phyloP scores from a whole-genome alignment of 2,888 invertebrate genomes.

The Gasteruption jaculator region DNA sequence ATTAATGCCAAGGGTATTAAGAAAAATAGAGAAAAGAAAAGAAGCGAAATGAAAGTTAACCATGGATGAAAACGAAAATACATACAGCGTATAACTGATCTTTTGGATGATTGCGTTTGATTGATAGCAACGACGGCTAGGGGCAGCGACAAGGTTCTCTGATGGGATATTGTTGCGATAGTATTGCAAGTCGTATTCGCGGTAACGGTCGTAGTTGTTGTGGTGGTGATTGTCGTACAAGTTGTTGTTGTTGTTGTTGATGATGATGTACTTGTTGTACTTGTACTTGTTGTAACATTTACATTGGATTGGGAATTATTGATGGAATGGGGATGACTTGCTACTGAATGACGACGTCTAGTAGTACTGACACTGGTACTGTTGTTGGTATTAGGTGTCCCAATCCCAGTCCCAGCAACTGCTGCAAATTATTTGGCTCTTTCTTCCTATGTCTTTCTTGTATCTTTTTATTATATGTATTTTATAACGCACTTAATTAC shows the following conservation, averaged over 20 bases:
- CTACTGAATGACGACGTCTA: slow-evolving; percentile 50
- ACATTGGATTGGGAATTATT: slow-evolving; percentile 48
- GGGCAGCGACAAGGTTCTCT: slow-evolving; percentile 68
- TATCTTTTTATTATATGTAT: too few relatives aligned
- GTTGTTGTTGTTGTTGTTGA: slow-evolving; percentile 28
- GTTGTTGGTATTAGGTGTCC: slow-evolving; percentile 45
- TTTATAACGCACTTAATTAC: too few relatives aligned
- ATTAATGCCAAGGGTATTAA: too few relatives aligned
- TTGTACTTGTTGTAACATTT: slow-evolving; percentile 39
- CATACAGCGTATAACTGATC: slow-evolving; percentile 51
- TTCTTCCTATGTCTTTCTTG: too few relatives aligned
- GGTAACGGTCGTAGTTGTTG: slow-evolving; percentile 31
- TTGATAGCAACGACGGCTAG: slow-evolving; percentile 56
- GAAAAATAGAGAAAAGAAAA: too few relatives aligned
- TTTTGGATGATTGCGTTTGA: slow-evolving; percentile 51
- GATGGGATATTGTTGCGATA: slow-evolving; percentile 55
- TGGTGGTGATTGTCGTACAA: slow-evolving; percentile 29
- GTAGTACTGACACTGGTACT: slow-evolving; percentile 41
- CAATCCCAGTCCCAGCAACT: slow-evolving; percentile 44
- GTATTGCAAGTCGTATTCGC: slow-evolving; percentile 34
- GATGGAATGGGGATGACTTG: slow-evolving; percentile 48
- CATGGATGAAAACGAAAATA: slow-evolving; percentile 48
- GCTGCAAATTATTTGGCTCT: slow-evolving; percentile 48
- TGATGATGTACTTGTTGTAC: slow-evolving; percentile 28
- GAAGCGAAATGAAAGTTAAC: too few relatives aligned